A percentile compares a stretch with the other conserved stretches of the same genome.
Evolutionary conservation across 2,888 invertebrate species (phyloP).

Genomic region (Chloromyia formosa): DNA sequence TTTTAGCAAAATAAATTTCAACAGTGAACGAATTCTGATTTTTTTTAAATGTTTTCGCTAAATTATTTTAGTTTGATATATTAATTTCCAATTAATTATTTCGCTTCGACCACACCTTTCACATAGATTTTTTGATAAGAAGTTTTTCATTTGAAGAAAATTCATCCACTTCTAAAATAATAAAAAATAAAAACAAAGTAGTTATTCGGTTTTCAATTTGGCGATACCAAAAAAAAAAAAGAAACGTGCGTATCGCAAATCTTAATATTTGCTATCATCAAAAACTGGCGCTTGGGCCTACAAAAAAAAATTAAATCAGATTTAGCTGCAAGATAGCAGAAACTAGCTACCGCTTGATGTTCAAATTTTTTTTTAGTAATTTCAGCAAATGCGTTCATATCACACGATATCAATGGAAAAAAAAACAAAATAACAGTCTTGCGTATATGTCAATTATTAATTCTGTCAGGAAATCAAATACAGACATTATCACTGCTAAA

Average conservation of each 20-base stretch:
- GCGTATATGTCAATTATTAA: conserved; percentile 22
- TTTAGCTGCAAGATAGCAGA: conserved; percentile 11
- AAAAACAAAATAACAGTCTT: conserved; percentile 5
- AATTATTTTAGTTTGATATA: too few relatives aligned
- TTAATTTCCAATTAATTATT: too few relatives aligned
- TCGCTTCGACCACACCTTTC: too few relatives aligned
- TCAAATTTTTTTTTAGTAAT: not conserved
- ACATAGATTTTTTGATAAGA: not conserved
- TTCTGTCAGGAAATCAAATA: conserved; percentile 34
- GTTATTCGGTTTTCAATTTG: not conserved
- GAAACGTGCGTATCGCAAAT: not conserved
- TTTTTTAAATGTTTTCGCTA: too few relatives aligned
- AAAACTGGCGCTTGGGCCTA: conserved; percentile 7
- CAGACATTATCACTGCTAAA: conserved; percentile 34
- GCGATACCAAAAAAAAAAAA: not conserved
- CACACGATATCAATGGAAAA: not conserved
- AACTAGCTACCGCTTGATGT: conserved; percentile 34
- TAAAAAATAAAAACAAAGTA: not conserved
- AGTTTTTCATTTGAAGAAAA: not conserved
- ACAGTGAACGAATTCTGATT: too few relatives aligned
- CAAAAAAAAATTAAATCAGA: not conserved
- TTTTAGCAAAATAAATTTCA: too few relatives aligned
- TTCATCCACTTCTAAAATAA: too few relatives aligned
- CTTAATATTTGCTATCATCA: not conserved
- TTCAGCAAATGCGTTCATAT: too few relatives aligned